Evolutionary conservation across 2,113 vertebrate genomes (phyloP).

Genomic region (Seriola dumerili): DNA sequence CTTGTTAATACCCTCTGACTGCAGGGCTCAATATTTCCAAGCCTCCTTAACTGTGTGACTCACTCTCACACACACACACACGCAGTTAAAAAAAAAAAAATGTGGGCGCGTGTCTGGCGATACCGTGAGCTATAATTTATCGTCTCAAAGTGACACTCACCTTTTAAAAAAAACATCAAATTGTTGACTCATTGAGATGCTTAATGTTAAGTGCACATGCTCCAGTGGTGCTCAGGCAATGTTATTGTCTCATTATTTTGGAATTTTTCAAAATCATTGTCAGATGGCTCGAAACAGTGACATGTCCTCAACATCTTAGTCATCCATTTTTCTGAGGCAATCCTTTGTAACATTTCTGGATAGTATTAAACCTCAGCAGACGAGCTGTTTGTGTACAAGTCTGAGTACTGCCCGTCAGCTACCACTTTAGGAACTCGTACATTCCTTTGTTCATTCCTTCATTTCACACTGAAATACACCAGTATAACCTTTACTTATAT

Average conservation of each 20-base stretch:
- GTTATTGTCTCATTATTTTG: constrained; percentile 53
- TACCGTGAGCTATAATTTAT: constrained; percentile 37
- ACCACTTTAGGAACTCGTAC: not conserved
- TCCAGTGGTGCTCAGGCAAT: constrained; percentile 26
- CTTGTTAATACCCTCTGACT: constrained; percentile 54
- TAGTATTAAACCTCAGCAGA: constrained; percentile 14
- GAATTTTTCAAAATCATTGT: constrained; percentile 69
- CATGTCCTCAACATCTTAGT: constrained; percentile 32
- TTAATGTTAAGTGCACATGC: constrained; percentile 30
- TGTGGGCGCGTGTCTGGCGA: constrained; percentile 13
- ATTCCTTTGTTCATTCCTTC: not conserved
- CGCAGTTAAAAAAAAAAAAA: not conserved
- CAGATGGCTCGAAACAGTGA: constrained; percentile 61
- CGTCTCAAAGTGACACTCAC: constrained; percentile 17
- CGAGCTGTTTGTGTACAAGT: constrained; percentile 6
- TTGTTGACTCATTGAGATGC: constrained; percentile 33
- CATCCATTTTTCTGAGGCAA: constrained; percentile 66
- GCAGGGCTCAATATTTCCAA: constrained; percentile 47
- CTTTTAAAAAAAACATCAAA: constrained; percentile 16
- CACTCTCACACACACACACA: constrained; percentile 9
- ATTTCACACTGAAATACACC: not conserved
- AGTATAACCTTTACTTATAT: not conserved
- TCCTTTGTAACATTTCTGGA: constrained; percentile 44
- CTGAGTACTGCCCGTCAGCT: not conserved
- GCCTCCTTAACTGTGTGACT: constrained; percentile 42